Conservation (phyloP, 1,140 invertebrate species). For the Pseudomyrmex cubaensis region DNA sequence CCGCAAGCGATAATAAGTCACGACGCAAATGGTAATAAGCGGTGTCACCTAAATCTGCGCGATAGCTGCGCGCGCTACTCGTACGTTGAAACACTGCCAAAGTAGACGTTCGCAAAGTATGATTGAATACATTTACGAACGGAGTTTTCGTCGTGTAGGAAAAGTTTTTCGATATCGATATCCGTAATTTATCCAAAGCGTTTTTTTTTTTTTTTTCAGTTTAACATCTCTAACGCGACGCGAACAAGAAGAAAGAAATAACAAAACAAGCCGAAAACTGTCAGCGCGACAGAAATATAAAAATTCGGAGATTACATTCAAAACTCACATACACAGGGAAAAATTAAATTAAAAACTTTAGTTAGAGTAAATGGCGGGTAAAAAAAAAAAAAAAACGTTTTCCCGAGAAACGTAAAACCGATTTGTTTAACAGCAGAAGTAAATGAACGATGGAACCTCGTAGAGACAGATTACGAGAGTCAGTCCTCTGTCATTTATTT, state of each 20-base stretch:
- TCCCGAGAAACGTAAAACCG: neutral
- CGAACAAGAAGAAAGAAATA: neutral
- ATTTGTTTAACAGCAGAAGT: neutral
- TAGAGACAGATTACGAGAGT: slow-evolving; percentile 21
- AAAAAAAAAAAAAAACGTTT: neutral
- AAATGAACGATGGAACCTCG: slow-evolving; percentile 11
- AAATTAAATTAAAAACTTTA: neutral
- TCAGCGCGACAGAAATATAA: neutral
- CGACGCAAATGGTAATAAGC: slow-evolving; percentile 45
- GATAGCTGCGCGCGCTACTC: neutral
- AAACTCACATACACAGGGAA: no score
- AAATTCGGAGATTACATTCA: neutral
- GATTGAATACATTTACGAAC: slow-evolving; percentile 19
- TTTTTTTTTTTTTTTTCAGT: neutral
- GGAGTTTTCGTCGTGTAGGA: neutral
- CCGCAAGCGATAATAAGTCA: slow-evolving; percentile 51
- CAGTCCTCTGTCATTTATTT: slow-evolving; percentile 34
- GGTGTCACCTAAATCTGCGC: slow-evolving; percentile 8
- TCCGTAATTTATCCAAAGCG: neutral
- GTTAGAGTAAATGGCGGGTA: neutral
- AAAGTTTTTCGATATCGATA: slow-evolving; percentile 19
- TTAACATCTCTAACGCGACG: neutral
- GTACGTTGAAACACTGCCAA: slow-evolving; percentile 7
- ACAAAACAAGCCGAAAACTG: neutral
- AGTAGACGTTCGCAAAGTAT: slow-evolving; percentile 25